Evolutionary conservation across 2,113 vertebrate species (phyloP).

Genomic region (Amazona vittata): DNA sequence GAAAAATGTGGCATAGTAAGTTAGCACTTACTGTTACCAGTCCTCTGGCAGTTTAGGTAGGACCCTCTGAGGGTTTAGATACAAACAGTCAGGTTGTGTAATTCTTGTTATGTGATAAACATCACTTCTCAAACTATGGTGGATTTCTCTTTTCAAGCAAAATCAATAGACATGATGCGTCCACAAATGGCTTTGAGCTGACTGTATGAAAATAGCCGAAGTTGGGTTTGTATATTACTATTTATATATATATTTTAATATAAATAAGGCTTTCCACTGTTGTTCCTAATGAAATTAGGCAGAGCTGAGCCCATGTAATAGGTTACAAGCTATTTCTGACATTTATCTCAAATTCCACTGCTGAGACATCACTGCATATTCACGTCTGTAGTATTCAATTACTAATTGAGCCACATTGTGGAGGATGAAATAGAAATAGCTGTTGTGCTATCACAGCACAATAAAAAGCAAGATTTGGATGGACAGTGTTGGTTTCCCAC

Average conservation of each 20-base stretch:
- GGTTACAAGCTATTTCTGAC: background rate
- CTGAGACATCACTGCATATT: slow-evolving; percentile 12
- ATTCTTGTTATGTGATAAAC: background rate
- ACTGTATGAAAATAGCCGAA: background rate
- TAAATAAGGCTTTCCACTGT: background rate
- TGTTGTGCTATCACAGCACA: background rate
- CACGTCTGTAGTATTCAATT: background rate
- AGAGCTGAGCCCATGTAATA: background rate
- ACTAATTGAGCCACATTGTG: background rate
- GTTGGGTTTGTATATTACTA: background rate
- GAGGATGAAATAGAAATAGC: background rate
- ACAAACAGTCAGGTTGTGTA: background rate
- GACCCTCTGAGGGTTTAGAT: background rate
- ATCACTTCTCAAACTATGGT: background rate
- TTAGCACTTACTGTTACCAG: background rate
- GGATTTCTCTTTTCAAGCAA: background rate
- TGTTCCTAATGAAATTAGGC: background rate
- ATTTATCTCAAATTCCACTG: slow-evolving; percentile 14
- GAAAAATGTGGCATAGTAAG: background rate
- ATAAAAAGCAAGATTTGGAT: background rate
- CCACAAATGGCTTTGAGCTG: background rate
- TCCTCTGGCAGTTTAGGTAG: background rate
- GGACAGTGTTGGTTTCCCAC: background rate
- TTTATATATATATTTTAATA: background rate
- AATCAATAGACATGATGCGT: background rate